Base-by-base conservation (phyloP, 2,113 vertebrate species). In the Eulemur macaco region DNA sequence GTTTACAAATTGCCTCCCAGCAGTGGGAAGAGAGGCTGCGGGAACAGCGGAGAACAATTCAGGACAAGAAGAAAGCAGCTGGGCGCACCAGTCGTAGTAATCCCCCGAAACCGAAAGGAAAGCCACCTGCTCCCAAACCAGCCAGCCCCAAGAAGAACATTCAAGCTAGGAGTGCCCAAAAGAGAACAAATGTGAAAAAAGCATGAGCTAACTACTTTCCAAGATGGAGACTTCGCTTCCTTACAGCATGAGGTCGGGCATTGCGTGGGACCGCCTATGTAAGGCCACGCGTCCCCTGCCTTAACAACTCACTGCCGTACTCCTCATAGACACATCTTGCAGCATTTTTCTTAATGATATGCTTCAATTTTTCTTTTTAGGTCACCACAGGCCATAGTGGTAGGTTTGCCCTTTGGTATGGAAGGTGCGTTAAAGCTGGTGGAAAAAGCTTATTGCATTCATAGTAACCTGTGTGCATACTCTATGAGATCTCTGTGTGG, bases 21-120 rank as follows among this genome's bases (percentile, higher is more conserved):
- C 98, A 98, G 90, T 99, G 99, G 99, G 99, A 99, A 89, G 98
- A 99, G 96, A 98, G 99, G 78, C 98, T 99, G n/a, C 99, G 96
- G 81, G 99, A 99, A 58, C 98, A 99, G 92, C 96, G 85, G 54
- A 98, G 91, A 92, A 97, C 96, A 0, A 58, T 82, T 1, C 98
- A 96, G n/a, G 98, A 98, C 73, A 99, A 98, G 97, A 99, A 96
- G 86, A 98, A 95, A 83, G 97, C 98, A 4, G 90, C 97, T 0
- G 97, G 98, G 54, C 98, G 97, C 50, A 94, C 97, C n/a, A 97
- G 98, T n/a, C 98, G 97, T 25, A 98, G 98, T 29, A 98, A 98
- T 18, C 56, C 96, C 10, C 91, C 97, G 0, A 99, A 99, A 60
- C 84, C 96, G 1, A 98, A 98, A 39, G 54, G 96, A 20, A 99